Evolutionary conservation across 2,113 vertebrate genomes (phyloP), one percentile per base, ranked within the genome.

Genomic region (Dasyprocta punctata): DNA sequence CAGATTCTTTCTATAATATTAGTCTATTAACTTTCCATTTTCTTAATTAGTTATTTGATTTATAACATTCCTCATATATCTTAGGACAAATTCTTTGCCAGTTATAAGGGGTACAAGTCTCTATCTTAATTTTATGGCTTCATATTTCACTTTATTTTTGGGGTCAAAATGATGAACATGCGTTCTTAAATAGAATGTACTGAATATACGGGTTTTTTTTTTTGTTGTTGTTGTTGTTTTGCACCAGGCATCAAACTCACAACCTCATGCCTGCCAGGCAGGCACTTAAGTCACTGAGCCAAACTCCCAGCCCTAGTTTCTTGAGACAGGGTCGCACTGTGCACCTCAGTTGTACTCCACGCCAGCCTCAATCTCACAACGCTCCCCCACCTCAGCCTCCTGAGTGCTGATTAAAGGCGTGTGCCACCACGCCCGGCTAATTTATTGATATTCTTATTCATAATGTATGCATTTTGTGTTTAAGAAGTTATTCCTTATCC

Each of bases 111-210:
- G 52, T 84, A 30, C 5, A 49, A 85, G 33, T 86, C n/a, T 41
- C 26, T 81, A 61, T 89, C 33, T 36, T 82, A 16, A 86, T 1
- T 10, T 67, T 24, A 49, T 47, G 10, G 38, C 49, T 92, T 92
- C 61, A 67, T 1, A n/a, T 84, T 90, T 94, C 38, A 47, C 24
- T 87, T 95, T 49, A 84, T 71, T 96, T 88, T 61, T 58, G 41
- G 28, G 38, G 0, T 84, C 86, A 83, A 82, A 80, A 52, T 69
- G 77, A 96, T 52, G 36, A 95, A 78, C 52, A 49, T 33, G 81
- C 61, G 11, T 77, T 84, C 75, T 89, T 83, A 82, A 71, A 92
- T 91, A 83, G 82, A 83, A 60, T 87, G 67, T 80, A 33, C 3
- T 87, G 38, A 87, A n/a, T n/a, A n/a, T n/a, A n/a, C n/a, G n/a